Evolutionary conservation across 2,888 invertebrate genomes (phyloP), one percentile per base, ranked within the genome.

Genomic region (Acholoe squamosa): DNA sequence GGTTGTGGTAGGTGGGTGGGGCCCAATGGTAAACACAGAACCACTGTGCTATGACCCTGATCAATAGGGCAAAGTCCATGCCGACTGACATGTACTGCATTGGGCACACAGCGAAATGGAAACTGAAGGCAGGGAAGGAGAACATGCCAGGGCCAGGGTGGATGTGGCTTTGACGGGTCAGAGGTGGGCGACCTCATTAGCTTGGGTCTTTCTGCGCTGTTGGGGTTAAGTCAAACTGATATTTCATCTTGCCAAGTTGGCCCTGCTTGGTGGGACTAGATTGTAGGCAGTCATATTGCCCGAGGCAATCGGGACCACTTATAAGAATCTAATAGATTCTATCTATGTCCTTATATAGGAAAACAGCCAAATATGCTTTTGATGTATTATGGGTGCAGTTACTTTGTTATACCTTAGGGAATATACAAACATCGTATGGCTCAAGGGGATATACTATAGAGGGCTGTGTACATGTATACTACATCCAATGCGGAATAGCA

Each of bases 211-310:
- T 71, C 71, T 14, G 71, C 31, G 71, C 71, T 61, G 31, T 25
- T 14, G 71, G 25, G 71, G 71, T 71, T 71, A 71, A 71, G 71
- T 71, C 71, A 71, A 71, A 71, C 28, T 71, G 71, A 71, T 71
- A 71, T 71, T 71, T 71, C 28, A 71, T 71, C 25, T 25, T 71
- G 71, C 71, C 71, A 71, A 71, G 31, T 71, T 71, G 71, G 71
- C 25, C 25, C 28, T 25, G 31, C 12, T 14, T 28, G 61, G 5
- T 19, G 61, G 61, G 61, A n/a, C 61, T n/a, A n/a, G 14, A 71
- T 71, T 3, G 28, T 14, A 28, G 25, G 14, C 25, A 16, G 28
- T 3, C 71, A 71, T 71, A 28, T n/a, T 28, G 25, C 71, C 61
- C 22, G 7, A 61, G 61, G 61, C 61, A 61, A 12, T 61, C 7